Conservation (phyloP, 2,113 vertebrate genomes). For the Abramis brama region DNA sequence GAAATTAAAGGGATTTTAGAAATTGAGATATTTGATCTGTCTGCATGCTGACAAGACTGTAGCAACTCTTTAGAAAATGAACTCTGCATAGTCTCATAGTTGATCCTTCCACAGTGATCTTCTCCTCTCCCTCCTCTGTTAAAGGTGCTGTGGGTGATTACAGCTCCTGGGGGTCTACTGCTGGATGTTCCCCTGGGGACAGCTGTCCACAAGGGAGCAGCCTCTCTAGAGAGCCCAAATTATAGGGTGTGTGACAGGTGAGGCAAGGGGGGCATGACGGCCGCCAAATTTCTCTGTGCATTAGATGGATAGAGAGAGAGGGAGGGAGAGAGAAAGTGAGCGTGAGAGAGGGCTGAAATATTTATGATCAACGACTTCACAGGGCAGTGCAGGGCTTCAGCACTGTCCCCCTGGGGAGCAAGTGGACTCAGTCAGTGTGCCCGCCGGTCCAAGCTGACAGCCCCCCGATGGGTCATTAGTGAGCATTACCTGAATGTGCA, state of each 20-base stretch:
- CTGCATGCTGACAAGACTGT: not conserved
- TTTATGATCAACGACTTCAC: conserved; percentile 65
- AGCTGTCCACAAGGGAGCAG: conserved; percentile 49
- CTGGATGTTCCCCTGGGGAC: conserved; percentile 42
- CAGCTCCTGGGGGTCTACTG: conserved; percentile 42
- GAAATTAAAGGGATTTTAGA: not conserved
- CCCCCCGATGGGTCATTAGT: conserved; percentile 62
- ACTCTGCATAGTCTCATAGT: not conserved
- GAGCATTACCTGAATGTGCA: conserved; percentile 55
- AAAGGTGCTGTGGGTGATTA: conserved; percentile 33
- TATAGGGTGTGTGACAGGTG: conserved; percentile 58
- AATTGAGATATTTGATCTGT: not conserved
- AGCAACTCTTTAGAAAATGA: not conserved
- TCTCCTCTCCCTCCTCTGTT: conserved; percentile 3
- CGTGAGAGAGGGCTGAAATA: conserved; percentile 58
- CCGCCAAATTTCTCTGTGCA: conserved; percentile 39
- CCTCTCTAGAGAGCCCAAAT: conserved; percentile 56
- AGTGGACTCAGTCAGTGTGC: conserved; percentile 55
- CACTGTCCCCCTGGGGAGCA: conserved; percentile 59
- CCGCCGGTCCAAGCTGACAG: conserved; percentile 59
- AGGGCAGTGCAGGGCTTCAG: conserved; percentile 52
- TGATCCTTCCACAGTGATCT: conserved; percentile 4
- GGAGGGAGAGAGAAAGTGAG: conserved; percentile 33
- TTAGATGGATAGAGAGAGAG: conserved; percentile 34
- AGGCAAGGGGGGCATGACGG: conserved; percentile 32